These are phyloP conservation scores for Physocephala rufipes DNA, from an alignment of 2,888 invertebrate species.

Conservation along the genomic window DNA sequence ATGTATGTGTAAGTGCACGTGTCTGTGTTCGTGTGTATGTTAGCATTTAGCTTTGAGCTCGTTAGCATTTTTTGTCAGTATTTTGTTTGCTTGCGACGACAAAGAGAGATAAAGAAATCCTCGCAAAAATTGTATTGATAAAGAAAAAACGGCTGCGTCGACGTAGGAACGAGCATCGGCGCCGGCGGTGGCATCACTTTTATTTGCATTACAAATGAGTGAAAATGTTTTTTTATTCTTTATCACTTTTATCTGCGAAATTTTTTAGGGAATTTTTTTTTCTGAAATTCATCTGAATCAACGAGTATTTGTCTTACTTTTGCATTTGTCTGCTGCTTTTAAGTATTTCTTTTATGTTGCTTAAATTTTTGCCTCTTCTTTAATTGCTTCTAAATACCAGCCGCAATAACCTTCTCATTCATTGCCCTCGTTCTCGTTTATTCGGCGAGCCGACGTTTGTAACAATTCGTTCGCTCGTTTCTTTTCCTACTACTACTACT, in stretches of 20 bases:
- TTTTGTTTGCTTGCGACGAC: not conserved
- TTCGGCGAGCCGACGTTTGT: too few relatives aligned
- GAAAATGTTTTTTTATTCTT: not conserved
- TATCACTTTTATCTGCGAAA: not conserved
- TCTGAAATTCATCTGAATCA: not conserved
- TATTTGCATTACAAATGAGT: constrained; percentile 32
- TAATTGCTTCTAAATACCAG: constrained; percentile 30
- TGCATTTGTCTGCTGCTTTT: not conserved
- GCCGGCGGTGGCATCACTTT: not conserved
- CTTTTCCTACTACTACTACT: too few relatives aligned
- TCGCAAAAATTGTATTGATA: not conserved
- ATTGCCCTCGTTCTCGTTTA: too few relatives aligned
- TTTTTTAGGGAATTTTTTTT: not conserved
- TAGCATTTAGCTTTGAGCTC: constrained; percentile 4
- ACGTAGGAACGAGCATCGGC: constrained; percentile 3
- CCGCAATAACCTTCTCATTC: not conserved
- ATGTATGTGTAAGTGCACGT: not conserved
- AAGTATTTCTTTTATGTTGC: not conserved
- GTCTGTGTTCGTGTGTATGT: not conserved
- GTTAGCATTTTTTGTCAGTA: not conserved
- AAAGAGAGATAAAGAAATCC: constrained; percentile 5
- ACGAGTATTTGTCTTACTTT: not conserved
- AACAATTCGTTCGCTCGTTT: too few relatives aligned
- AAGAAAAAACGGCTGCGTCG: not conserved
- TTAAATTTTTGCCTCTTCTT: constrained; percentile 23